Evolutionary conservation across 2,797 vertebrate genomes (phyloP).

Genomic region (Menidia menidia): DNA sequence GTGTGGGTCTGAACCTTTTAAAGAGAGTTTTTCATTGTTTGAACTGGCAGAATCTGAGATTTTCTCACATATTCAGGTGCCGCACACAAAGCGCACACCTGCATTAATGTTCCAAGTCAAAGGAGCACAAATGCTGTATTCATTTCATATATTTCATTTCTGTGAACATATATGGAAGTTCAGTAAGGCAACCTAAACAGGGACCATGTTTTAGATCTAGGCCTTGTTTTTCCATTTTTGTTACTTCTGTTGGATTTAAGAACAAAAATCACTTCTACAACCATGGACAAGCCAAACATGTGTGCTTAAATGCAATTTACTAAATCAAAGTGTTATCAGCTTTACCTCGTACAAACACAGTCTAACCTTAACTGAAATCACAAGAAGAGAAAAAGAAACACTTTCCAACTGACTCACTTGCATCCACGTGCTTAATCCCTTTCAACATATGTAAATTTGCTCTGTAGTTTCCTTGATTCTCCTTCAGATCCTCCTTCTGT

Average conservation of each 20-base stretch:
- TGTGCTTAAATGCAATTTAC: no score
- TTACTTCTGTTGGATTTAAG: background rate
- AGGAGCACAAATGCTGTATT: slow-evolving; percentile 9
- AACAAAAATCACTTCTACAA: background rate
- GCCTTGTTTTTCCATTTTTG: background rate
- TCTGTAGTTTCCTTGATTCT: no score
- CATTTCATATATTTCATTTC: background rate
- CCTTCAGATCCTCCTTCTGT: no score
- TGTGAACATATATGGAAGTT: background rate
- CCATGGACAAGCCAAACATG: no score
- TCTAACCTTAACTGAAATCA: no score
- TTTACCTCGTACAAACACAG: no score
- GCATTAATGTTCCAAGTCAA: slow-evolving; percentile 21
- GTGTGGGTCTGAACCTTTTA: slow-evolving; percentile 45
- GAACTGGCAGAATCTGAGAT: slow-evolving; percentile 42
- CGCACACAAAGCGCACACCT: slow-evolving; percentile 25
- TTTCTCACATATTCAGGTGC: slow-evolving; percentile 29
- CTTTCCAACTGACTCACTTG: no score
- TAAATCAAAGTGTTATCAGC: no score
- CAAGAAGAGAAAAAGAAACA: no score
- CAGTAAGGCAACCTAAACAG: no score
- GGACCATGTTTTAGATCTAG: background rate
- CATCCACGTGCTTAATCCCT: no score
- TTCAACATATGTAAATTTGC: no score
- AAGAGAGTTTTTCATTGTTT: slow-evolving; percentile 35